A percentile compares a stretch with the other conserved stretches of the same genome.
These are phyloP conservation scores for Armadillidium nasatum DNA, from an alignment of 1,140 invertebrate genomes.

Conservation along the genomic window DNA sequence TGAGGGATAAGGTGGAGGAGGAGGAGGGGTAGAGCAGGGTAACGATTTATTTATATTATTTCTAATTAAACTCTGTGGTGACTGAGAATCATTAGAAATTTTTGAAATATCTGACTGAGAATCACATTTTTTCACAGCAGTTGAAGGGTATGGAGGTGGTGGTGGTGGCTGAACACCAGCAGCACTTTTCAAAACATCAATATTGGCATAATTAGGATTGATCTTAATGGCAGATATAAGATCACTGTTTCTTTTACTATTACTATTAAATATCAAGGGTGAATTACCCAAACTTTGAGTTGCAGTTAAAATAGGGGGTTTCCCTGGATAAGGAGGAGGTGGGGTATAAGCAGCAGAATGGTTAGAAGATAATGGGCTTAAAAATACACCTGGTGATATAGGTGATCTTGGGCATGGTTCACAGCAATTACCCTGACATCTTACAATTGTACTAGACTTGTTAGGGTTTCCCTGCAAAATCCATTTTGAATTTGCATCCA, in stretches of 20 bases:
- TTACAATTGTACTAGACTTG: slow-evolving; percentile 12
- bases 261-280: slow-evolving; percentile 27
- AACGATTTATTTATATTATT: neutral
- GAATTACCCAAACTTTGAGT: slow-evolving; percentile 32
- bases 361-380: slow-evolving; percentile 31
- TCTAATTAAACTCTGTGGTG: neutral
- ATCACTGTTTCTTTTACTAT: slow-evolving; percentile 23
- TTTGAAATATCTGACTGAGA: neutral
- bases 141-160: slow-evolving; percentile 37
- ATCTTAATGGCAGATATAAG: slow-evolving; percentile 30
- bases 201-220: slow-evolving; percentile 44
- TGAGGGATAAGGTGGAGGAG: slow-evolving; percentile 4
- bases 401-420: slow-evolving; percentile 25
- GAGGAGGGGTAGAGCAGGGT: neutral
- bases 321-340: slow-evolving; percentile 46
- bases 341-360: slow-evolving; percentile 34
- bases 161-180: slow-evolving; percentile 30
- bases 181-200: slow-evolving; percentile 42
- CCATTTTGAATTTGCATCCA: slow-evolving; percentile 38
- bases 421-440: slow-evolving; percentile 12
- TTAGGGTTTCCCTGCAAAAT: slow-evolving; percentile 24
- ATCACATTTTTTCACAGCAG: slow-evolving; percentile 24
- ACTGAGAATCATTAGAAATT: neutral
- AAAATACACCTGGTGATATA: slow-evolving; percentile 30
- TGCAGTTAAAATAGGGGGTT: slow-evolving; percentile 29